Percentiles rank a stretch among this genome's conserved stretches.
Conservation (phyloP, 2,797 vertebrate species). For the Pristis pectinata region DNA sequence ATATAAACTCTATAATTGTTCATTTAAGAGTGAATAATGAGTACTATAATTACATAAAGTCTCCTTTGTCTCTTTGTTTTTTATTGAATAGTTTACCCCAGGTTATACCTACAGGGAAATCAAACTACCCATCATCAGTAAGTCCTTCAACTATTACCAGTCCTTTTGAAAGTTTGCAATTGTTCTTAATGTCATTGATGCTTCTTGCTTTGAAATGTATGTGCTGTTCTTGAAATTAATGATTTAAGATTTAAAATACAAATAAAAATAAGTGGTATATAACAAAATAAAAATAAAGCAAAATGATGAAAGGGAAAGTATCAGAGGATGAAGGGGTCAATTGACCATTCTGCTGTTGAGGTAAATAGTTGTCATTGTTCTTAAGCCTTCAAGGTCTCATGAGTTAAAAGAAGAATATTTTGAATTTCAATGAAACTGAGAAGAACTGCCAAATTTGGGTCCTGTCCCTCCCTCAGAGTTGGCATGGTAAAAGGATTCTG, state of each 20-base stretch:
- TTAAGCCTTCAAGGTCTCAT: not conserved
- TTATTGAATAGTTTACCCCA: conserved; percentile 64
- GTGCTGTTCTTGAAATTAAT: not conserved
- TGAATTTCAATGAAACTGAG: not conserved
- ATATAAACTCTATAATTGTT: not conserved
- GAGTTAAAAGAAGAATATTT: not conserved
- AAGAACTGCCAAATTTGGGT: not conserved
- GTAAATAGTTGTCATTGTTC: not conserved
- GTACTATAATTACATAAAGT: not conserved
- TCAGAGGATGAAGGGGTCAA: not conserved
- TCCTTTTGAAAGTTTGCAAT: not conserved
- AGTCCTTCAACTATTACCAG: conserved; percentile 53
- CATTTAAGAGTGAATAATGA: not conserved
- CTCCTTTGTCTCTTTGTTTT: conserved; percentile 47
- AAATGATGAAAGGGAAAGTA: not conserved
- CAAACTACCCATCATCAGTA: conserved; percentile 82
- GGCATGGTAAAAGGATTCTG: not conserved
- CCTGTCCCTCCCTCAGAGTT: not conserved
- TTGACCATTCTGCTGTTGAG: no score
- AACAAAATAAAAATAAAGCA: not conserved
- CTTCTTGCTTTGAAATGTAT: not conserved
- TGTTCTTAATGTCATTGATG: not conserved
- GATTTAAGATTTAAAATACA: not conserved
- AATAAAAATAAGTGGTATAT: not conserved
- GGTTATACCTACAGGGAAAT: conserved; percentile 87